These are phyloP conservation scores for Rhinatrema bivittatum DNA, from an alignment of 2,797 vertebrate species.

Conservation along the genomic window DNA sequence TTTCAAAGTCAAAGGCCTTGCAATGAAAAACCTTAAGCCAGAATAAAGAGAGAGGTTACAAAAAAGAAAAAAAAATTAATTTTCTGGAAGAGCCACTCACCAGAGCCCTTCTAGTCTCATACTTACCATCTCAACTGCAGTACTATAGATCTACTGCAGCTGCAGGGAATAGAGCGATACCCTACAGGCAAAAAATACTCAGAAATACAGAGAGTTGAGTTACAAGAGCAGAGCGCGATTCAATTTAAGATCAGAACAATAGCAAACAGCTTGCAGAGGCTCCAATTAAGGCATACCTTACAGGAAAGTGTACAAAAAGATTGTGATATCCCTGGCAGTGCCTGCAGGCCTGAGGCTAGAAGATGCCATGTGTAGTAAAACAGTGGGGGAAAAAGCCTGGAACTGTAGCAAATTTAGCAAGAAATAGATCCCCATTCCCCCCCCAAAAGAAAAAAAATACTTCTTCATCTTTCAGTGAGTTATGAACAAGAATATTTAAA, in stretches of 20 bases:
- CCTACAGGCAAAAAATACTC: conserved; percentile 88
- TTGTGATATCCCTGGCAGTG: too few relatives aligned
- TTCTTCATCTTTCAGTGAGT: too few relatives aligned
- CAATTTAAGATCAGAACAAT: conserved; percentile 53
- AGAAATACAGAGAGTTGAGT: conserved; percentile 68
- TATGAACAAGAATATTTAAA: too few relatives aligned
- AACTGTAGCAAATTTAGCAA: conserved; percentile 29
- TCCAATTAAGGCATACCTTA: conserved; percentile 14
- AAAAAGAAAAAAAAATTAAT: conserved; percentile 50
- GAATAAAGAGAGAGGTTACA: conserved; percentile 34
- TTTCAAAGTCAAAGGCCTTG: conserved; percentile 65
- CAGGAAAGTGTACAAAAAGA: conserved; percentile 16
- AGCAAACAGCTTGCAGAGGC: conserved; percentile 25
- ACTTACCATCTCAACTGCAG: conserved; percentile 88
- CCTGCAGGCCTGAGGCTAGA: conserved; percentile 19
- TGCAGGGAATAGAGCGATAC: conserved; percentile 80
- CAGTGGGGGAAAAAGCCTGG: conserved; percentile 45
- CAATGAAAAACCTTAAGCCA: conserved; percentile 72
- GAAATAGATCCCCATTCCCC: too few relatives aligned
- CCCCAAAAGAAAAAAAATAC: too few relatives aligned
- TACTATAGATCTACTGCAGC: conserved; percentile 93
- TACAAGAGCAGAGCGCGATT: conserved; percentile 44
- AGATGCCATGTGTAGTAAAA: conserved; percentile 24
- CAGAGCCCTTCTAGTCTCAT: conserved; percentile 80
- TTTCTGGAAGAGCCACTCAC: conserved; percentile 81